Evolutionary conservation across 2,113 vertebrate genomes (phyloP).

Genomic region (Sapajus apella): DNA sequence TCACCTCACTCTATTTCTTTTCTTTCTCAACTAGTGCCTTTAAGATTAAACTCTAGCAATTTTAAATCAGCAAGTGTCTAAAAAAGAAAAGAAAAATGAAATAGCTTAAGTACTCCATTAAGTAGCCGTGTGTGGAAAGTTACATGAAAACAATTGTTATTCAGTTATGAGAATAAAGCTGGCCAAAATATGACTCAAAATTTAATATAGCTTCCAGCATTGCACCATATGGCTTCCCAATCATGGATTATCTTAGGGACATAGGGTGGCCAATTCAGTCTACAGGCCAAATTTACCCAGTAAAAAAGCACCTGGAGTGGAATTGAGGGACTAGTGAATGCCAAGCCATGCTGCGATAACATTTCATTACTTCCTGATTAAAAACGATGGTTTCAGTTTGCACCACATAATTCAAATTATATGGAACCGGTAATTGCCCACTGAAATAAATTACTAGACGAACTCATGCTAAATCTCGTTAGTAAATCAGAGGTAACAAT

Average conservation of each 20-base stretch:
- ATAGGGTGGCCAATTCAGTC: not conserved
- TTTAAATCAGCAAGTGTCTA: not conserved
- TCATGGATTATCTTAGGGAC: constrained; percentile 19
- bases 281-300: not conserved
- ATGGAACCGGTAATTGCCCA: not conserved
- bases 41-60: not conserved
- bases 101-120: not conserved
- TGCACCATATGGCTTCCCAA: constrained; percentile 56
- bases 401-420: not conserved
- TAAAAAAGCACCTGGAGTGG: constrained; percentile 20
- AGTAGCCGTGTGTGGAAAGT: not conserved
- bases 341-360: not conserved
- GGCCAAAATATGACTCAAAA: constrained; percentile 58
- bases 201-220: constrained; percentile 54
- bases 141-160: not conserved
- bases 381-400: not conserved
- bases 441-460: not conserved
- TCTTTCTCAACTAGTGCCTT: not conserved
- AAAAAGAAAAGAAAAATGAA: not conserved
- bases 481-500: not conserved
- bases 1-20: not conserved
- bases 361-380: constrained; percentile 31
- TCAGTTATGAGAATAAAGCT: not conserved
- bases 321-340: not conserved
- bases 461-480: not conserved